Base-by-base conservation (phyloP, 2,888 invertebrate species). In the Orthosia incerta region DNA sequence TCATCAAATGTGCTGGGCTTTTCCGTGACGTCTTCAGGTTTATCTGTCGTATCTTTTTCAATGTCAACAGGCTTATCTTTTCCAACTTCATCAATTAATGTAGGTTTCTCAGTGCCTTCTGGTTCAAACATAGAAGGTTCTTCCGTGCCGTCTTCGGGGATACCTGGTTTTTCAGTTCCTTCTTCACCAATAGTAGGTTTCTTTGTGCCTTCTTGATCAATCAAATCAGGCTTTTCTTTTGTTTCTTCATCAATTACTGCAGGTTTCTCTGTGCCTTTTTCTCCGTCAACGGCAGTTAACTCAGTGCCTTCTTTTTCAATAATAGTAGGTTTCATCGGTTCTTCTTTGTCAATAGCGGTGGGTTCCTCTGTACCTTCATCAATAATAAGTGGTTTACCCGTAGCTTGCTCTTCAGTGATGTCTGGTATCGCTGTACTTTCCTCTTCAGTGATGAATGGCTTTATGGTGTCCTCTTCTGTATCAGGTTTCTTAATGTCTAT, bases 341-440 rank as follows among this genome's bases (percentile, higher is more conserved):
- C 50, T 67, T 69, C 62, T 20, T 64, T 72, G 50, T 60, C 75
- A 55, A 65, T 23, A 26, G 65, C 39, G 20, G 11, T 46, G n/a
- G 79, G 73, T 61, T 72, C 59, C 11, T 71, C 66, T 68, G 71
- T 71, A 45, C 80, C n/a, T 57, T 71, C 82, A 56, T 76, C 79
- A 64, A 71, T 56, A 13, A 71, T 56, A 57, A 31, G 31, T 53
- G 79, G 79, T 64, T 81, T 71, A 26, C 46, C 71, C 16, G 74
- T 83, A 9, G 16, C 26, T 57, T 67, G 63, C 2, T 67, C 63
- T 51, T 74, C 71, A 53, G n/a, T 53, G 12, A 55, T 16, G 12
- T 59, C 66, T 63, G 79, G 79, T 64, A 26, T 2, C 3, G 51
- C 66, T 26, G 79, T 79, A 51, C 55, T 66, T 67, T 76, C 81